A percentile compares a stretch with the other conserved stretches of the same genome.
These are phyloP conservation scores for Nasonovia ribisnigri DNA, from an alignment of 2,888 invertebrate genomes.

Conservation along the genomic window DNA sequence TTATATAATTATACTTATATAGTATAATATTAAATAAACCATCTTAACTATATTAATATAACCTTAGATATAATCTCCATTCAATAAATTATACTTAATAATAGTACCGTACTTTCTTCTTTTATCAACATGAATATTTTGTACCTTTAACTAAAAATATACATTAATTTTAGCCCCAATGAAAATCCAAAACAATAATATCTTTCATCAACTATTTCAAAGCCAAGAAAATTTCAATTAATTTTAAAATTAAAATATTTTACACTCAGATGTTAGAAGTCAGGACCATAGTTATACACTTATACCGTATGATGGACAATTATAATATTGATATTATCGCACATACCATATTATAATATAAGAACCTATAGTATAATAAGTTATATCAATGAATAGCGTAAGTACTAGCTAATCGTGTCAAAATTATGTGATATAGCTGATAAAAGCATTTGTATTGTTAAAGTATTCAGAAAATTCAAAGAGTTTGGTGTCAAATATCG, in stretches of 20 bases:
- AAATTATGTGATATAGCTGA: neutral
- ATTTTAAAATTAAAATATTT: neutral
- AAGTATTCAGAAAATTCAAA: neutral
- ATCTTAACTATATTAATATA: no score
- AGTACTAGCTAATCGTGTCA: neutral
- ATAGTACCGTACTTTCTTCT: neutral
- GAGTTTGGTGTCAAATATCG: neutral
- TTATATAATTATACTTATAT: neutral
- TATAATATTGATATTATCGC: neutral
- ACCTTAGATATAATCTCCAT: neutral
- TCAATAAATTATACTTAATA: neutral
- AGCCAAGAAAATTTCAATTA: neutral
- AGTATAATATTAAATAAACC: neutral
- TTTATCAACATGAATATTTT: neutral
- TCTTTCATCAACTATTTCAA: neutral
- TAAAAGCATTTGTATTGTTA: neutral
- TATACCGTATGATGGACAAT: neutral
- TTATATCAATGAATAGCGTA: no score
- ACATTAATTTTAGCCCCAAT: neutral
- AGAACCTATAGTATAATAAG: neutral
- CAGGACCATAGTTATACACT: neutral
- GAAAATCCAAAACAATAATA: neutral
- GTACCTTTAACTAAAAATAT: neutral
- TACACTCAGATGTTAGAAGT: neutral
- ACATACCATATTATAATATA: neutral